Conservation (phyloP, 2,797 vertebrate species). For the Columba guinea region DNA sequence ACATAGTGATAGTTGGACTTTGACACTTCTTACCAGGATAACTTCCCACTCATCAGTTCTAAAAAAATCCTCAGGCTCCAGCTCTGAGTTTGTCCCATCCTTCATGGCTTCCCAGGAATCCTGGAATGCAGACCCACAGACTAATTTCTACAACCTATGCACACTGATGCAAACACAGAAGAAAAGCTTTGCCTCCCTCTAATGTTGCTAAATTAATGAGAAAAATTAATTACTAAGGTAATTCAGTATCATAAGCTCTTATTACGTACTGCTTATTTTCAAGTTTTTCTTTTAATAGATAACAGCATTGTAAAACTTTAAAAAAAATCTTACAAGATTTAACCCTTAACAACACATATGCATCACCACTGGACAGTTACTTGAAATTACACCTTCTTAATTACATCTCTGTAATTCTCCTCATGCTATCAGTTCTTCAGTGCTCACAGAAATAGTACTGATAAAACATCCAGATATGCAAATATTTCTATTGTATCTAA, state of each 20-base stretch:
- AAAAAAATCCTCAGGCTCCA: slow-evolving; percentile 21
- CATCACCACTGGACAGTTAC: background rate
- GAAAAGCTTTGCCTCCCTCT: background rate
- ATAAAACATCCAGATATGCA: background rate
- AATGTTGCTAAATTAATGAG: background rate
- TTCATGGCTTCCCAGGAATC: background rate
- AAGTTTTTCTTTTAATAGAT: background rate
- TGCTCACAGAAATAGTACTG: background rate
- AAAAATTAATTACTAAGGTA: slow-evolving; percentile 11
- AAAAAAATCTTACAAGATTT: background rate
- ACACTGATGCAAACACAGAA: background rate
- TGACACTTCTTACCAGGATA: slow-evolving; percentile 1
- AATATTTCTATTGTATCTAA: background rate
- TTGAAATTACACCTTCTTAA: background rate
- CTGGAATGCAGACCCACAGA: background rate
- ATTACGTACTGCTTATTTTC: background rate
- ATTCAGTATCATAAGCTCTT: background rate
- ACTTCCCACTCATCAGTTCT: slow-evolving; percentile 23
- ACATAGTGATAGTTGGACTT: background rate
- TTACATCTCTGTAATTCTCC: background rate
- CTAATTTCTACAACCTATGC: background rate
- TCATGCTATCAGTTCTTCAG: background rate
- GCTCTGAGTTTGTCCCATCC: background rate
- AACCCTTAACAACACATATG: background rate
- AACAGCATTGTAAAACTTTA: background rate